Evolutionary conservation across 2,888 invertebrate species (phyloP), one percentile per base, ranked within the genome.

Genomic region (Phaonia tiefii): DNA sequence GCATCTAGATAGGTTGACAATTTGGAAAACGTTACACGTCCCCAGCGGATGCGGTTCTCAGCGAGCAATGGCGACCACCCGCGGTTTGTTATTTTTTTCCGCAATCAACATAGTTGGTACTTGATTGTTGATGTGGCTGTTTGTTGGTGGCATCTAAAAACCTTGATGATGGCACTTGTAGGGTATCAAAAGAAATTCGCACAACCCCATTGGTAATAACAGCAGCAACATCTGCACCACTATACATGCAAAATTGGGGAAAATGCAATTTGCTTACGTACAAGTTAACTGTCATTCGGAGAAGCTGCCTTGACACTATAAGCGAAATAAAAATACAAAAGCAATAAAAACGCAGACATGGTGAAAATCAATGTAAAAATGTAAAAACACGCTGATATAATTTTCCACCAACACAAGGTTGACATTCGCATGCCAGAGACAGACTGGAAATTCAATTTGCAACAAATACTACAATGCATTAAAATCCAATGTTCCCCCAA

Each of bases 91-190:
- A n/a, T n/a, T n/a, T n/a, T n/a, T n/a, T n/a, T n/a, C n/a, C n/a
- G n/a, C n/a, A n/a, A n/a, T n/a, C n/a, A n/a, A n/a, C n/a, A n/a
- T n/a, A n/a, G n/a, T 31, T 15, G 15, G 26, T 10, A 11, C 17
- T 26, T 20, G n/a, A n/a, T n/a, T n/a, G n/a, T n/a, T n/a, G n/a
- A n/a, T n/a, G n/a, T n/a, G n/a, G n/a, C n/a, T 26, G 60, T 5
- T 60, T 37, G 37, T 13, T 58, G 39, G 44, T 46, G 71, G 70
- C 75, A 75, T 78, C 75, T 77, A n/a, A n/a, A 72, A 67, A 81
- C 81, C 81, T 81, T 81, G 81, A 78, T 81, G 78, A 72, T 75
- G 75, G 67, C 78, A 78, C 81, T 81, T 81, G 72, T 74, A 58
- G 75, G 81, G 81, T 75, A 75, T 81, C 81, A 63, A 72, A 75